Conservation (phyloP, 2,113 vertebrate species). For the Zosterops pallidus region DNA sequence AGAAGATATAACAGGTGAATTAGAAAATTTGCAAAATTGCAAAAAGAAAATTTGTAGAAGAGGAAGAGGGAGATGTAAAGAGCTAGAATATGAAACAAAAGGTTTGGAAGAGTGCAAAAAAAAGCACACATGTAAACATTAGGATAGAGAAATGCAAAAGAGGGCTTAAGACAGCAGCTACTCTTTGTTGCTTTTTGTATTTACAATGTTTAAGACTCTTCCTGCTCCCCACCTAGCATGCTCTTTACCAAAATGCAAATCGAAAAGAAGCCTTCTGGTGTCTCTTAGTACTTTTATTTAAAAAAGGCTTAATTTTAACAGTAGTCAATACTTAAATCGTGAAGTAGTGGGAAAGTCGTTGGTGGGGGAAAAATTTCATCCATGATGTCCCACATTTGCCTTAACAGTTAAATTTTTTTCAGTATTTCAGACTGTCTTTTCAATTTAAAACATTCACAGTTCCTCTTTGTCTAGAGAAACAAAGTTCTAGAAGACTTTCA, state of each 20-base stretch:
- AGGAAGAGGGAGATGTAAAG: background rate
- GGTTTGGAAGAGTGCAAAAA: background rate
- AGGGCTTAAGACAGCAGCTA: background rate
- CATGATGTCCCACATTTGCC: background rate
- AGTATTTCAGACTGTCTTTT: background rate
- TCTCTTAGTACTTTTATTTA: background rate
- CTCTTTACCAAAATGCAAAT: background rate
- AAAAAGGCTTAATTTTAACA: background rate
- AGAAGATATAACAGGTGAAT: background rate
- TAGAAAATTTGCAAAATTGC: background rate
- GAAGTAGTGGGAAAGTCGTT: background rate
- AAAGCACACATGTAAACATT: background rate
- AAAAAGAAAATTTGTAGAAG: background rate
- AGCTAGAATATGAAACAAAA: background rate
- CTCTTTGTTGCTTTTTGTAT: background rate
- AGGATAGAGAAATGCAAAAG: background rate
- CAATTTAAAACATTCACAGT: background rate
- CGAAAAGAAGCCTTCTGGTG: background rate
- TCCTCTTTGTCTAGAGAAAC: background rate
- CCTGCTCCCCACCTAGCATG: fast-evolving
- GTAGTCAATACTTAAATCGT: background rate
- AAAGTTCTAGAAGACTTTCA: background rate
- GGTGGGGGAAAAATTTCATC: background rate
- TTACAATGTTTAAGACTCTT: background rate
- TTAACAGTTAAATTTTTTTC: background rate